Evolutionary conservation across 1,140 invertebrate species (phyloP).

Genomic region (Drosophila bocki): DNA sequence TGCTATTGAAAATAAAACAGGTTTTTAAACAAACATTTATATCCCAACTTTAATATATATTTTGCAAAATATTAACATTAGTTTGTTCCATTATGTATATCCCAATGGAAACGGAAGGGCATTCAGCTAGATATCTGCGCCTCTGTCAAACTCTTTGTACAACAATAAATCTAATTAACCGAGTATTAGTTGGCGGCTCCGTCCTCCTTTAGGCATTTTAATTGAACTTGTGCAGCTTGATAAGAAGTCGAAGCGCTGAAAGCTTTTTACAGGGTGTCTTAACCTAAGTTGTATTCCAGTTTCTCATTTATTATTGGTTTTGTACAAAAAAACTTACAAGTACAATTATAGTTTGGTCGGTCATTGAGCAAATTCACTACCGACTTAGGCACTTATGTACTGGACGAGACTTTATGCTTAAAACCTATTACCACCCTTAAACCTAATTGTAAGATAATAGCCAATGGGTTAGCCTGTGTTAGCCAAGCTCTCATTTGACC

Average conservation of each 20-base stretch:
- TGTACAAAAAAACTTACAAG: conserved; percentile 38
- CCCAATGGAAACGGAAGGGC: conserved; percentile 3
- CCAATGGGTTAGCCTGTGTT: not conserved
- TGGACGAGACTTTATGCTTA: conserved; percentile 5
- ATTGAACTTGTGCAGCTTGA: conserved; percentile 62
- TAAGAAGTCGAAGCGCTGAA: conserved; percentile 38
- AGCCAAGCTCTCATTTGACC: conserved; percentile 53
- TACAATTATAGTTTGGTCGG: conserved; percentile 32
- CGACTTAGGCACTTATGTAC: conserved; percentile 35
- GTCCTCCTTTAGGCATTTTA: conserved; percentile 43
- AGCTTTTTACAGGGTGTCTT: conserved; percentile 18
- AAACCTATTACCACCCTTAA: conserved; percentile 8
- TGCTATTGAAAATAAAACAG: not conserved
- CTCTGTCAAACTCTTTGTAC: not conserved
- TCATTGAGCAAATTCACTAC: conserved; percentile 10
- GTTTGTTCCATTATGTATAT: too few species aligned
- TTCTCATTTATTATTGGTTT: conserved; percentile 43
- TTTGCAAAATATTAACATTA: not conserved
- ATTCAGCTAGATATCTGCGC: conserved; percentile 2
- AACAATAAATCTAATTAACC: conserved; percentile 63
- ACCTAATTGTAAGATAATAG: conserved; percentile 20
- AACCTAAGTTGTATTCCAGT: conserved; percentile 15
- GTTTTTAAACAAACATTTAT: not conserved
- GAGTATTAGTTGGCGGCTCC: conserved; percentile 46
- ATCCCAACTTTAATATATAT: not conserved